Evolutionary conservation across 2,888 invertebrate species (phyloP), one percentile per base, ranked within the genome.

Genomic region (Scaptomyza polygonia): DNA sequence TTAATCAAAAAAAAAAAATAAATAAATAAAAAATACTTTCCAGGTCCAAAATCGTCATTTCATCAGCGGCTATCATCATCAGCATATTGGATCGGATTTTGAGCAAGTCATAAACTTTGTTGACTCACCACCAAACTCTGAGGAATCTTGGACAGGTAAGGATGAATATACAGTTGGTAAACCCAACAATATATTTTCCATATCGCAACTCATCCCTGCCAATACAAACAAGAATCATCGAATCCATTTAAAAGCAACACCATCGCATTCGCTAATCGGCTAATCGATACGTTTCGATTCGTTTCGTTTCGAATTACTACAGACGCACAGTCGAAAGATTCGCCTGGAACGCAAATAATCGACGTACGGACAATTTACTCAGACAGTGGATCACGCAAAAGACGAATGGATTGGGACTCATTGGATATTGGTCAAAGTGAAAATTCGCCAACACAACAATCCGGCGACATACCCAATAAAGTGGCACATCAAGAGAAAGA

Each of bases 361-460:
- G 91, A 91, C 86, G 91, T 91, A 34, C 90, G 91, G 74, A 91
- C 91, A 32, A 89, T 91, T 77, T 91, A 89, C 70, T 79, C 89
- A 47, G 84, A 86, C 65, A 87, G 88, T 71, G 84, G 88, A 59
- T 88, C 90, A 71, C 92, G 92, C 75, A 92, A 92, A 85, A 91
- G 92, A 87, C 92, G 91, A 90, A 92, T 92, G 91, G 92, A 92
- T 90, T 92, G 92, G 92, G 91, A 91, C 75, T 87, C 91, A 52
- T 86, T 92, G 69, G 91, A 91, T 76, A 90, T 91, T 48, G 89
- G 86, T 83, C 90, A 89, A 83, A 90, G 89, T 89, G 90, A 87
- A 83, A 89, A 85, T 79, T 79, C 89, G 75, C 81, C 88, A 64
- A 73, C 89, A 78, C 64, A 79, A 49, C 89, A 82, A 55, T 68